Evolutionary conservation across 2,888 invertebrate genomes (phyloP), one percentile per base, ranked within the genome.

Genomic region (Phyllotreta striolata): DNA sequence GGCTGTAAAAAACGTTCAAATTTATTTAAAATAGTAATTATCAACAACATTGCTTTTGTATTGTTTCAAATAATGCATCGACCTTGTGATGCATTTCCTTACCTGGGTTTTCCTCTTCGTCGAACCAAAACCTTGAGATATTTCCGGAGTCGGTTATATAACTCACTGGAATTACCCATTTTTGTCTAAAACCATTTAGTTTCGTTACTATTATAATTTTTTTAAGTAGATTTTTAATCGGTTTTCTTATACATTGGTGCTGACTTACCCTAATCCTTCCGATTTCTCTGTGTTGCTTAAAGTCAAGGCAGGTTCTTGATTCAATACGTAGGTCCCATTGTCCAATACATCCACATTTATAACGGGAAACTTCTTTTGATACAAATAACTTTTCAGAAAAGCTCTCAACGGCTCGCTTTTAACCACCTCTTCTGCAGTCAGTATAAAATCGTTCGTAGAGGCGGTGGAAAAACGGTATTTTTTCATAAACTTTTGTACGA

Each of bases 151-250:
- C 81, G 0, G 89, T 89, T 55, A 84, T 85, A 75, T 89, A 92
- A 0, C 90, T 90, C 9, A 96, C 84, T 0, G 94, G 94, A 62
- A 96, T 86, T 64, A 88, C 91, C 95, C 95, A 96, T 51, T 86
- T 88, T 76, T 92, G 38, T 10, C 52, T 52, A 52, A 52, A 52
- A 52, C 5, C 10, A 49, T 4, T 14, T 34, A 51, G 37, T 37
- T 51, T n/a, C n/a, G n/a, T n/a, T n/a, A n/a, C n/a, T n/a, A n/a
- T n/a, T n/a, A n/a, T n/a, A n/a, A n/a, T n/a, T n/a, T n/a, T n/a
- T n/a, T n/a, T n/a, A n/a, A n/a, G n/a, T n/a, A n/a, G n/a, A n/a
- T n/a, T n/a, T n/a, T n/a, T n/a, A n/a, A n/a, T n/a, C n/a, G n/a
- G n/a, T n/a, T n/a, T n/a, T n/a, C 44, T 44, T 6, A 13, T 44